Percentiles rank a stretch among this genome's conserved stretches.
Evolutionary conservation across 2,113 vertebrate species (phyloP).

Genomic region (Eolophus roseicapilla): DNA sequence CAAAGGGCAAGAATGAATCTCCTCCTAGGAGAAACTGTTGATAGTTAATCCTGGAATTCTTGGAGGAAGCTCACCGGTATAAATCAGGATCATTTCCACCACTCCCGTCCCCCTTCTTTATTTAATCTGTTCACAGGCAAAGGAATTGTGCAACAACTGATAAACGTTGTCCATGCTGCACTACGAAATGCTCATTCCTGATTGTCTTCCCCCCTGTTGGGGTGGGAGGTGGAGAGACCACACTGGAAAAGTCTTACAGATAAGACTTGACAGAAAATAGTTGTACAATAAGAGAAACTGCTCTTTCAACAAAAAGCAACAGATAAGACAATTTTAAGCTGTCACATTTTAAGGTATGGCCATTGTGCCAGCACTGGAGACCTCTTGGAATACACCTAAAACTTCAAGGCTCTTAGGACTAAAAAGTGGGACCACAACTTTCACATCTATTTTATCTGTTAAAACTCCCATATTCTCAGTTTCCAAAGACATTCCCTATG

Average conservation of each 20-base stretch:
- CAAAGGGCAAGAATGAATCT: background rate
- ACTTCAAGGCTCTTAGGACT: background rate
- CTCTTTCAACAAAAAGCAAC: background rate
- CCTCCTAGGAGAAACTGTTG: background rate
- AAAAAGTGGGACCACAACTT: background rate
- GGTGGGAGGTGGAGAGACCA: background rate
- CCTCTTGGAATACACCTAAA: background rate
- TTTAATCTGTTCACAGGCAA: background rate
- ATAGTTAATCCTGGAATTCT: background rate
- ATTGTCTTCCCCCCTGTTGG: background rate
- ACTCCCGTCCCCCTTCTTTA: background rate
- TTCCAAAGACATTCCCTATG: background rate
- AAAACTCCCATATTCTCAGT: background rate
- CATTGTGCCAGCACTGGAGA: background rate
- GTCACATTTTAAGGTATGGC: background rate
- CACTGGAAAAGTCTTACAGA: background rate
- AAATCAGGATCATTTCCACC: background rate
- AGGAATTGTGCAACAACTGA: background rate
- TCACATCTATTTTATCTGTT: background rate
- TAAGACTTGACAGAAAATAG: background rate
- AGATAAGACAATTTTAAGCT: background rate
- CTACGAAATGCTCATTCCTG: background rate
- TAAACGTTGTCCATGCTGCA: background rate
- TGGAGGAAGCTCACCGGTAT: background rate
- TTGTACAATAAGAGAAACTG: constrained; percentile 2